phyloP scores from a whole-genome alignment of 2,113 vertebrate genomes.

The Actinemys pallida region DNA sequence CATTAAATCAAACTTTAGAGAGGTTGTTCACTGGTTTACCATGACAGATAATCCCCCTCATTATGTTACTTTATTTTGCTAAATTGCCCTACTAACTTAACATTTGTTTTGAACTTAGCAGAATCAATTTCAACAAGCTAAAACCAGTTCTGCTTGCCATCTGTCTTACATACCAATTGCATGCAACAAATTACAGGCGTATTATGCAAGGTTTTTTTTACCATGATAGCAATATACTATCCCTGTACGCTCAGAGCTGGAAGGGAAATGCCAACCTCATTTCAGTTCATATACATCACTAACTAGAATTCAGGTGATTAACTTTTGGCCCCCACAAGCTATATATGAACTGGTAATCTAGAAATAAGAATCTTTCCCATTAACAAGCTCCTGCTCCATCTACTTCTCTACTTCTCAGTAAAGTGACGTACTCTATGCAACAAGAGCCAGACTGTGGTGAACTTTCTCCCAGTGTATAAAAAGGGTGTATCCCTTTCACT shows the following conservation, averaged over 20 bases:
- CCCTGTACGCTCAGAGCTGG: rapidly evolving
- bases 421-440: not conserved
- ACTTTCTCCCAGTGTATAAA: not conserved
- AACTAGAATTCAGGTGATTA: not conserved
- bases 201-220: not conserved
- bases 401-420: not conserved
- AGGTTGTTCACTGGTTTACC: not conserved
- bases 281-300: not conserved
- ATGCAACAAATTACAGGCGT: not conserved
- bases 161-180: not conserved
- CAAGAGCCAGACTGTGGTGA: not conserved
- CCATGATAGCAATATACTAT: not conserved
- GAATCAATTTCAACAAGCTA: not conserved
- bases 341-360: not conserved
- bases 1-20: not conserved
- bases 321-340: not conserved
- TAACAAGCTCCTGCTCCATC: not conserved
- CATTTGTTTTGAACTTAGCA: not conserved
- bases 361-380: not conserved
- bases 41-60: not conserved
- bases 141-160: not conserved
- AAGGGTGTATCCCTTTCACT: not conserved
- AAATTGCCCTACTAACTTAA: not conserved
- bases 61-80: not conserved
- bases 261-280: not conserved